phyloP scores from a whole-genome alignment of 2,797 vertebrate species.

The Cynopterus sphinx region DNA sequence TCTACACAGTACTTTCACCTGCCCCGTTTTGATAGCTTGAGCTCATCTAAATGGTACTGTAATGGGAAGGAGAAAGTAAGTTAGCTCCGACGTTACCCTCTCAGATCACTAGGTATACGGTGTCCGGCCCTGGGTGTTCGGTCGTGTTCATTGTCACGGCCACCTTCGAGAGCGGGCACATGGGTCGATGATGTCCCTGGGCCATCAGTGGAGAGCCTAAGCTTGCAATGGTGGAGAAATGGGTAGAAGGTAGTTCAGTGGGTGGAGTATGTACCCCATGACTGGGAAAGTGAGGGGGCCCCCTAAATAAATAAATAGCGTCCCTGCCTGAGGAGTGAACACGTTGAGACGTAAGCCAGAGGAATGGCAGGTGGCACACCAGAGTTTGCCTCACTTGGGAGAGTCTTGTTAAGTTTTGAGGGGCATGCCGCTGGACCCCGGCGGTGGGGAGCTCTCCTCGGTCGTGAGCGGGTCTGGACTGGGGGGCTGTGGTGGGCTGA shows the following conservation, averaged over 20 bases:
- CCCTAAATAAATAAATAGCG: background rate
- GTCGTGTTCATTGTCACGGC: background rate
- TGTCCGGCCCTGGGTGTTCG: background rate
- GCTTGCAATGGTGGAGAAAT: background rate
- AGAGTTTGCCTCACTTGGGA: background rate
- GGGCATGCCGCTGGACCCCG: fast-evolving
- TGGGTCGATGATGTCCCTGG: background rate
- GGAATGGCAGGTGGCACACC: background rate
- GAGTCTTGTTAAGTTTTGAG: background rate
- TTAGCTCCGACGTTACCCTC: background rate
- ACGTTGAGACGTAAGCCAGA: background rate
- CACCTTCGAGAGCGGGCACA: background rate
- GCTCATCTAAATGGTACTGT: background rate
- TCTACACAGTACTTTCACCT: background rate
- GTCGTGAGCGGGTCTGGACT: background rate
- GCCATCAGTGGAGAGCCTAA: background rate
- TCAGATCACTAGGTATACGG: background rate
- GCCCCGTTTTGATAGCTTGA: background rate
- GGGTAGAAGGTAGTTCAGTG: background rate
- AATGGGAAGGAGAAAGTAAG: background rate
- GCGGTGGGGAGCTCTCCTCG: background rate
- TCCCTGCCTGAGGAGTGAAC: background rate
- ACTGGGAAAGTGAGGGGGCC: background rate
- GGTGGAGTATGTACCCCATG: too few relatives aligned
- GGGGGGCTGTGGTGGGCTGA: too few relatives aligned